These are phyloP conservation scores for Reticulitermes lucifugus DNA, from an alignment of 2,888 invertebrate genomes.

Conservation along the genomic window DNA sequence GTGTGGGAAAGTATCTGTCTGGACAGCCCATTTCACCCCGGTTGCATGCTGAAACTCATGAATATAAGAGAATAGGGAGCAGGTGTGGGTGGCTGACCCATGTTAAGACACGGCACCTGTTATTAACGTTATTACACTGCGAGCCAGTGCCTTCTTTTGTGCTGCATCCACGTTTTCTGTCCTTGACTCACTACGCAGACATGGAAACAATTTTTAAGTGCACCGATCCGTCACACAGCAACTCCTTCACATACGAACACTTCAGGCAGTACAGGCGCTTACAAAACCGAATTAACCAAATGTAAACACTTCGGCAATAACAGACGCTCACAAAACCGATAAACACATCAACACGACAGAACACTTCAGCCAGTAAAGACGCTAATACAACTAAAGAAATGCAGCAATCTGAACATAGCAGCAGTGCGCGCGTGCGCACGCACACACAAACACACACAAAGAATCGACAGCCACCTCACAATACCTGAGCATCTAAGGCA, in stretches of 20 bases:
- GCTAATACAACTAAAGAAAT: no score
- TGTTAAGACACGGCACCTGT: constrained; percentile 21
- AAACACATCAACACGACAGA: no score
- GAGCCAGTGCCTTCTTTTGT: constrained; percentile 10
- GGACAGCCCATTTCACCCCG: no score
- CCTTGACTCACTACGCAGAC: constrained; percentile 44
- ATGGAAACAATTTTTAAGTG: constrained; percentile 44
- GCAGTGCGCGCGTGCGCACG: no score
- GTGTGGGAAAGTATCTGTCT: no score
- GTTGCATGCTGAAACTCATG: no score
- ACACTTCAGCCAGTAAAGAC: no score
- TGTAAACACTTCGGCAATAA: background rate
- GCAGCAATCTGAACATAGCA: no score
- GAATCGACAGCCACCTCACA: no score
- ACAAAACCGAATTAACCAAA: background rate
- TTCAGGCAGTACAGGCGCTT: background rate
- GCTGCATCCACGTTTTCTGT: constrained; percentile 39
- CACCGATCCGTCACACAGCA: constrained; percentile 40
- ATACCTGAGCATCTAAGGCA: no score
- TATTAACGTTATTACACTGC: constrained; percentile 29
- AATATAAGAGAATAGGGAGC: background rate
- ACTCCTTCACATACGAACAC: constrained; percentile 17
- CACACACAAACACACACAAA: no score
- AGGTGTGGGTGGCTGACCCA: constrained; percentile 34
- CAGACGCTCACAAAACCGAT: no score